Base-by-base conservation (phyloP, 2,797 vertebrate species). In the Acrossocheilus wenchowensis region DNA sequence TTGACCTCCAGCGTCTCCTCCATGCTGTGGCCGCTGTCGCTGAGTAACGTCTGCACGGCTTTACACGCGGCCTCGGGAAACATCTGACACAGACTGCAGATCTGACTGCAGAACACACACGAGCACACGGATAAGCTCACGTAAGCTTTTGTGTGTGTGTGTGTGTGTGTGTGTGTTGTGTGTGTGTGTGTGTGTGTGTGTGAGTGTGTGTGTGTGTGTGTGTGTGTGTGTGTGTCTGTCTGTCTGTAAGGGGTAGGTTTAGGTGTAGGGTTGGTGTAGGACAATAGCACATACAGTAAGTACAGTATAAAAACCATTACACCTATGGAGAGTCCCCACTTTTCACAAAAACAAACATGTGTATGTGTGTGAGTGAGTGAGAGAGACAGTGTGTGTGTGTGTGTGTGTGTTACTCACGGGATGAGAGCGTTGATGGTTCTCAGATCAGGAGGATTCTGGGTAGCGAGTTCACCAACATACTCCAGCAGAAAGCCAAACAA, bases 401-500 rank as follows among this genome's bases (percentile, higher is more conserved):
- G n/a, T 2, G 12, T 57, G n/a, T 17, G 19, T 39, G 26, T 45
- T 7, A 96, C 96, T 97, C 92, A 99, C 98, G 95, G 92, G 64
- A 97, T 91, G 68, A 99, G 91, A 54, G 90, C 96, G 89, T 99
- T 96, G 21, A 98, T 83, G 6, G 94, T 93, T 90, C 82, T 41
- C 69, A 99, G 95, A 68, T 97, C 95, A 39, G 97, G 96, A 0
- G 96, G 93, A 74, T 93, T 95, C 23, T 93, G 89, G 68, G 89
- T 88, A 82, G 97, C 94, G 92, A 99, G 82, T 34, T 97, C 96
- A n/a, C 96, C 97, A 1, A 97, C 21, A 83, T 99, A 98, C 80
- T 98, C 97, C 95, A 99, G 84, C 82, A 99, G 95, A 78, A 98
- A 98, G 54, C 96, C 95, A 60, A 97, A 96, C 2, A 99, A 90